A percentile compares a stretch with the other conserved stretches of the same genome.
Evolutionary conservation across 2,797 vertebrate species (phyloP).

Genomic region (Loriculus beryllinus): DNA sequence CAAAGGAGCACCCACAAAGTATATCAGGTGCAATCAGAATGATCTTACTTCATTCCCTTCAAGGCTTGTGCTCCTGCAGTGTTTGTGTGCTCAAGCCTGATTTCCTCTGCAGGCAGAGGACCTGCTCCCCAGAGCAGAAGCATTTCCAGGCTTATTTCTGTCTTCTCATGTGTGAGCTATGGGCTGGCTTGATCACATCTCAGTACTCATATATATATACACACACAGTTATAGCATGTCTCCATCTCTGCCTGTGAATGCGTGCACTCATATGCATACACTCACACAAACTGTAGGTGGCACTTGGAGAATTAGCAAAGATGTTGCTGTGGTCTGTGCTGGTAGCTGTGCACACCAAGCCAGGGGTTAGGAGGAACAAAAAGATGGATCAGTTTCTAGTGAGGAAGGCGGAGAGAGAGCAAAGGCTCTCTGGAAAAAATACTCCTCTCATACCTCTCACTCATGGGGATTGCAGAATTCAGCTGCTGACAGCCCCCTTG

Average conservation of each 20-base stretch:
- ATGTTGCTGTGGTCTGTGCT: neutral
- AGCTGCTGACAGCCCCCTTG: neutral
- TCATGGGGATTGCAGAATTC: fast-evolving
- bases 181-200: neutral
- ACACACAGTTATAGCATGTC: neutral
- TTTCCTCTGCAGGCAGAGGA: neutral
- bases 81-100: neutral
- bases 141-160: neutral
- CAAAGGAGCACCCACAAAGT: neutral
- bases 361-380: neutral
- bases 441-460: fast-evolving
- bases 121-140: neutral
- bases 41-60: neutral
- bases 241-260: neutral
- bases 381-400: neutral
- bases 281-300: slow-evolving; percentile 46
- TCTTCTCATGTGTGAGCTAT: neutral
- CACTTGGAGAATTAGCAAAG: slow-evolving; percentile 57
- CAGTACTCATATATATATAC: neutral
- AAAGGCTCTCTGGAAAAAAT: neutral
- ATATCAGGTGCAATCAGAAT: fast-evolving
- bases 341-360: neutral
- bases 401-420: neutral
- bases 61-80: neutral
- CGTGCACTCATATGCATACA: neutral